phyloP scores from a whole-genome alignment of 2,888 invertebrate species.

The Microctonus hyperodae region DNA sequence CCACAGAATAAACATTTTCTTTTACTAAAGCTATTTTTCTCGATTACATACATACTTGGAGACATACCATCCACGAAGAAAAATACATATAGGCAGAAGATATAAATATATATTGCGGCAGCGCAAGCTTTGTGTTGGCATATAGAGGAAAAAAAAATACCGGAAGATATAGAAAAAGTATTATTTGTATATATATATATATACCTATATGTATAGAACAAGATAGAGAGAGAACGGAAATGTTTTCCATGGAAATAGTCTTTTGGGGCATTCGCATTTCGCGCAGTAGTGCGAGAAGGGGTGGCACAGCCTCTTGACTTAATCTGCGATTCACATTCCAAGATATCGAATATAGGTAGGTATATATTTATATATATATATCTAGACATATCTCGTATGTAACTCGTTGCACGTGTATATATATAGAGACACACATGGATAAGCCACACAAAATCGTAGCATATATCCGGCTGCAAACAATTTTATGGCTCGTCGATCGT shows the following conservation, averaged over 20 bases:
- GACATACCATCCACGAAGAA: background rate
- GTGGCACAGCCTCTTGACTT: constrained; percentile 35
- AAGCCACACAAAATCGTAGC: background rate
- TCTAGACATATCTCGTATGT: too few species aligned
- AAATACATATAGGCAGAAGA: background rate
- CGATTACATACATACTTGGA: background rate
- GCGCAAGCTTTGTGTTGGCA: constrained; percentile 13
- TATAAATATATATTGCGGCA: background rate
- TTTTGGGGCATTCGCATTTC: constrained; percentile 26
- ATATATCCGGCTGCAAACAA: constrained; percentile 18
- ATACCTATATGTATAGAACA: constrained; percentile 21
- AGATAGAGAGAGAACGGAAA: constrained; percentile 26
- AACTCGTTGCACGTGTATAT: background rate
- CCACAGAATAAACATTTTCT: background rate
- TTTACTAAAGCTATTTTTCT: background rate
- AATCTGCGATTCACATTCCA: constrained; percentile 39
- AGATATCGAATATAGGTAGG: constrained; percentile 18
- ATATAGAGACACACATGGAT: background rate
- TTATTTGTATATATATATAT: constrained; percentile 18
- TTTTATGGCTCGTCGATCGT: constrained; percentile 23
- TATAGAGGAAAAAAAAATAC: constrained; percentile 7
- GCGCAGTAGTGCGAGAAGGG: constrained; percentile 3
- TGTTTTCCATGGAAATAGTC: constrained; percentile 39
- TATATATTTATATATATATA: too few species aligned
- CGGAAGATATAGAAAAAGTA: constrained; percentile 11